These are phyloP conservation scores for Schlechtendalia chinensis DNA, from an alignment of 1,140 invertebrate species.

Conservation along the genomic window DNA sequence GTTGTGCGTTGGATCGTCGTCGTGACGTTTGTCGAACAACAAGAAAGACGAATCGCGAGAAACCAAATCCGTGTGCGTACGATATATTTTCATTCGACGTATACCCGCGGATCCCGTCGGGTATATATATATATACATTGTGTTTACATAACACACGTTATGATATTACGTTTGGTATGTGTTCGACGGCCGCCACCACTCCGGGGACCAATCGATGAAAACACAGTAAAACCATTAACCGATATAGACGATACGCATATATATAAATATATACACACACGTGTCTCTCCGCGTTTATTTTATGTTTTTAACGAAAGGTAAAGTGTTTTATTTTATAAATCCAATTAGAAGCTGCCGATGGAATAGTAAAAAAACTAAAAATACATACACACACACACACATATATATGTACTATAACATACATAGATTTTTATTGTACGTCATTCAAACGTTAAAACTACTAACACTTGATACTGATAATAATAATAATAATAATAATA, in stretches of 20 bases:
- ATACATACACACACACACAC: neutral
- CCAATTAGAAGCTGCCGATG: neutral
- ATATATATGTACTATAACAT: no score
- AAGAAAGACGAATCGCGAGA: neutral
- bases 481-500: no score
- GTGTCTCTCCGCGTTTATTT: neutral
- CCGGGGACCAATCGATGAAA: neutral
- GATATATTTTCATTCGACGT: no score
- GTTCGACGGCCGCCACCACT: neutral
- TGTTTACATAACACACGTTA: neutral
- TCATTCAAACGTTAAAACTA: no score
- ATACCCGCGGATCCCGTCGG: neutral
- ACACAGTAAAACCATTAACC: slow-evolving; percentile 37
- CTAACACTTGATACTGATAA: no score
- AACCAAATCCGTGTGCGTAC: no score
- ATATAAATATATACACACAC: neutral
- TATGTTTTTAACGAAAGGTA: neutral
- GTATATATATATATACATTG: neutral
- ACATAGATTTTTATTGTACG: no score
- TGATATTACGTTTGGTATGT: no score
- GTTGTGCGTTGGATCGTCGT: no score
- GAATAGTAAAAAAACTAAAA: neutral
- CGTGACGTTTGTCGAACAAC: no score
- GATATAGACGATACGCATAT: neutral
- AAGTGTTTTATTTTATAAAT: neutral